Conservation (phyloP, 2,888 invertebrate species). For the Digitonthophagus gazella region DNA sequence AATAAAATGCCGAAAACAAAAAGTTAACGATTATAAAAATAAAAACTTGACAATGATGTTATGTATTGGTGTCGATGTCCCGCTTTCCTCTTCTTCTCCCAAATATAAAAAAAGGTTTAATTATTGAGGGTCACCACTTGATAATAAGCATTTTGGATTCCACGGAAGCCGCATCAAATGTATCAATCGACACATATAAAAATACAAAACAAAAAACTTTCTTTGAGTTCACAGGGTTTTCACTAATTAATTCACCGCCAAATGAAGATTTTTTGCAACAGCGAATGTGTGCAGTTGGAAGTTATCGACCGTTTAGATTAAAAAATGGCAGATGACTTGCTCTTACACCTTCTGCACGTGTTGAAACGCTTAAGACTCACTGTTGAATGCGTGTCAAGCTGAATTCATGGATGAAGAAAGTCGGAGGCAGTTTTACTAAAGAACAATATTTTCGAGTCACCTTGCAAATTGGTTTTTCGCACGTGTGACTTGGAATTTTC, state of each 20-base stretch:
- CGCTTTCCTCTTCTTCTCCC: constrained; percentile 17
- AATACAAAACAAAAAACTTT: background rate
- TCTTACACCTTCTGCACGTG: background rate
- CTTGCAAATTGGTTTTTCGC: background rate
- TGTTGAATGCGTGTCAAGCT: no score
- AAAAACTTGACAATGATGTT: constrained; percentile 23
- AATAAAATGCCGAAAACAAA: background rate
- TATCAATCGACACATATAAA: background rate
- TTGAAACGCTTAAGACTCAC: no score
- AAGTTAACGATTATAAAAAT: background rate
- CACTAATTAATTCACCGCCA: background rate
- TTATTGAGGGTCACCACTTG: background rate
- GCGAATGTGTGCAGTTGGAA: constrained; percentile 10
- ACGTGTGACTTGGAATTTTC: background rate
- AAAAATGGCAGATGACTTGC: background rate
- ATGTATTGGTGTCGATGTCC: constrained; percentile 20
- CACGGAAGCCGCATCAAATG: background rate
- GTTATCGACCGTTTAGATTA: background rate
- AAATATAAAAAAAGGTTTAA: constrained; percentile 20
- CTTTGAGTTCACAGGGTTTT: constrained; percentile 16
- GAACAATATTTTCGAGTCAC: background rate
- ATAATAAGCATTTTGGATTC: background rate
- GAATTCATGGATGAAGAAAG: background rate
- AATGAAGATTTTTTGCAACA: background rate
- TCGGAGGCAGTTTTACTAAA: background rate